Percentiles rank a stretch among this genome's conserved stretches.
phyloP scores from a whole-genome alignment of 2,113 vertebrate species.

The Tyto alba region DNA sequence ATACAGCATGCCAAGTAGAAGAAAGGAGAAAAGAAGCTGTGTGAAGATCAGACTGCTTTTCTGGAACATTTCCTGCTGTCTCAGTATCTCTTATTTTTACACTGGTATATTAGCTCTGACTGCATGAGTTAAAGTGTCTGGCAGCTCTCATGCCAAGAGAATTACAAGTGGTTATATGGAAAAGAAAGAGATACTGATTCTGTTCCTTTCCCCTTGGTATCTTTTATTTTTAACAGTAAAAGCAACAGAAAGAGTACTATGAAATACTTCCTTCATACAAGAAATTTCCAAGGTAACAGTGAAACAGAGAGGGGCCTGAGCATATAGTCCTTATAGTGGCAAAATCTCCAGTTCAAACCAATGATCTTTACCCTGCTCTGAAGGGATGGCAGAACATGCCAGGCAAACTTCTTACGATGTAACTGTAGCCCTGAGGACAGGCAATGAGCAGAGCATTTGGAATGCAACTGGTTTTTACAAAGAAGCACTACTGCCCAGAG shows the following conservation, averaged over 20 bases:
- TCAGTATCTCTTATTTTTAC: conserved; percentile 11
- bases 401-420: neutral
- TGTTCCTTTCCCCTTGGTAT: neutral
- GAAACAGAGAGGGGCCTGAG: neutral
- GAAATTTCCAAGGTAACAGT: neutral
- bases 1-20: conserved; percentile 30
- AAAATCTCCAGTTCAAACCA: neutral
- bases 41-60: conserved; percentile 37
- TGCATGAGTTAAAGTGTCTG: neutral
- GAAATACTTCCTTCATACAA: neutral
- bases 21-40: conserved; percentile 31
- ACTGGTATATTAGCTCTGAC: conserved; percentile 4
- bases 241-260: neutral
- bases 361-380: neutral
- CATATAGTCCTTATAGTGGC: neutral
- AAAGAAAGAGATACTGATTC: neutral
- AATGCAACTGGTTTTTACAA: neutral
- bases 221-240: neutral
- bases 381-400: neutral
- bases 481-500: neutral
- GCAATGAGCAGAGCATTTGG: neutral
- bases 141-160: neutral
- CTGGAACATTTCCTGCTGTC: conserved; percentile 14
- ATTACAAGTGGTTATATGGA: neutral
- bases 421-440: fast-evolving